Base-by-base conservation (phyloP, 2,888 invertebrate species). In the Spodoptera picta region DNA sequence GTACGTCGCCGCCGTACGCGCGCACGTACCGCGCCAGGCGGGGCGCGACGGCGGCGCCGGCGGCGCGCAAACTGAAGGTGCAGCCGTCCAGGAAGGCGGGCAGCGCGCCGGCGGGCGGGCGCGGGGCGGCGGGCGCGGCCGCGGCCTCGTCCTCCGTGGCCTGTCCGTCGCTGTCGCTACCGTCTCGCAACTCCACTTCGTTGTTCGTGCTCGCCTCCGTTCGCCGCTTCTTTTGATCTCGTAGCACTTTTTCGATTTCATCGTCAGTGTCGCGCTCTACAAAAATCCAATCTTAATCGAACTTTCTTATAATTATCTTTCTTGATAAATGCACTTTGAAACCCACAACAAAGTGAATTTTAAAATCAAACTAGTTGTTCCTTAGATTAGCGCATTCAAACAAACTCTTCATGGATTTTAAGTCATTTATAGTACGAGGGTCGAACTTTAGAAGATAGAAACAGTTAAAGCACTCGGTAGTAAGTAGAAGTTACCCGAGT, bases 1-100 rank as follows among this genome's bases (percentile, higher is more conserved):
- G 60, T 11, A 90, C 83, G 59, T 92, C 95, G 85, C 97, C 97
- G 50, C 96, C 95, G 87, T 96, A 96, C 0, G 96, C 97, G 52
- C 89, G 88, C 55, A 97, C 92, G 84, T 96, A 96, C 61, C 96
- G 69, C 19, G 79, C 81, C 57, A 91, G 85, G 59, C 85, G 83
- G 6, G 83, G 79, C 3, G 83, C 80, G 49, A 84, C 85, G 53
- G 12, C 1, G 41, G 47, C 36, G 77, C 56, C 7, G 36, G 56
- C 70, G 9, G 73, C 81, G 41, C 73, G 75, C 14, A 96, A 75
- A 59, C 91, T 92, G 85, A 96, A 95, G 56, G 87, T 87, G 65
- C 88, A 85, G 0, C 92, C 91, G 9, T 86, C 86, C 81, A 96
- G 95, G 69, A 95, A 88, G 69, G 91, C 87, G 2, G 94, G 94